phyloP scores from a whole-genome alignment of 92 coral and sea anemone genomes.

The Heteractis magnifica region DNA sequence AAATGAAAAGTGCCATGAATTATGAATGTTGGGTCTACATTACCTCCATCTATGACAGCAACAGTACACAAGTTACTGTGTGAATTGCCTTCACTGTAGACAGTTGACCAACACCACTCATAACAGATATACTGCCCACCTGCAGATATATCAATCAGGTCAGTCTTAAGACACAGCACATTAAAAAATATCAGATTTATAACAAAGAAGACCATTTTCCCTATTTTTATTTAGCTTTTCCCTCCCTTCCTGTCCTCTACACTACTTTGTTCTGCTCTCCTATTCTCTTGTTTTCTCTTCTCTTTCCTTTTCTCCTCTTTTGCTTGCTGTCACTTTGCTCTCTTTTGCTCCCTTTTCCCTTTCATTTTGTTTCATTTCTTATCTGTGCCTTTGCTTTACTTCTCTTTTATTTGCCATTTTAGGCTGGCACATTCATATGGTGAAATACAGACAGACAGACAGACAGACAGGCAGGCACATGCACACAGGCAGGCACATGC shows the following conservation, averaged over 20 bases:
- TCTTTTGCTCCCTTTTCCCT: neutral
- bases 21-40: neutral
- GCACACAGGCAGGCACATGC: neutral
- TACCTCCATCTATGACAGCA: slow-evolving; percentile 98
- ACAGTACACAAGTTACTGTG: slow-evolving; percentile 72
- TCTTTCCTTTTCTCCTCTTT: neutral
- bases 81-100: slow-evolving; percentile 77
- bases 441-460: neutral
- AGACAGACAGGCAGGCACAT: neutral
- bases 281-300: neutral
- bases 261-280: neutral
- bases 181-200: neutral
- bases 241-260: neutral
- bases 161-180: neutral
- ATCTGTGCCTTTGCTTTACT: no score
- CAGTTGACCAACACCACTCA: slow-evolving; percentile 86
- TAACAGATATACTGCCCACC: slow-evolving; percentile 82
- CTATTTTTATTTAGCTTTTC: neutral
- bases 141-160: neutral
- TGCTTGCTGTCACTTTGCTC: neutral
- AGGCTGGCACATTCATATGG: no score
- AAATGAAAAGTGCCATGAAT: no score
- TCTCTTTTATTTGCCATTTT: no score
- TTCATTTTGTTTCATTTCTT: neutral
- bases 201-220: neutral